Evolutionary conservation across 2,888 invertebrate species (phyloP), one percentile per base, ranked within the genome.

Genomic region (Epinotia bilunana): DNA sequence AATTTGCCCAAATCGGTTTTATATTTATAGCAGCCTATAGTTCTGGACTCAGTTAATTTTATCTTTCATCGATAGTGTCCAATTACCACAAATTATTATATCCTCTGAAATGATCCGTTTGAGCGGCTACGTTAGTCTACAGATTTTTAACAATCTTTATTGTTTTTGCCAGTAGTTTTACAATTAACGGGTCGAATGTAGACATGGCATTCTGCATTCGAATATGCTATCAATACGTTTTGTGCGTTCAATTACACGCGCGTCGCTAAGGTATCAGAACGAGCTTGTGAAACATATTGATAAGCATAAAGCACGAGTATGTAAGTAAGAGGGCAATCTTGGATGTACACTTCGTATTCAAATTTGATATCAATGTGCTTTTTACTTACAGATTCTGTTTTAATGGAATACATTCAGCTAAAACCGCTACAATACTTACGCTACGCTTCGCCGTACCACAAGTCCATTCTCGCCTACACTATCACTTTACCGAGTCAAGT

Each of bases 1-100:
- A 90, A 90, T 90, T 90, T 86, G 83, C 86, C 84, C 83, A 83
- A 87, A 89, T 87, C 82, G 84, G 80, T 88, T 88, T 88, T 88
- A 89, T 88, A 89, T 90, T 89, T 88, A 89, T 87, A 86, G 84
- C 80, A 18, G 46, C 28, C 82, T 83, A 84, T 83, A 83, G 81
- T 79, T 82, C 82, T 80, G 81, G 81, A 82, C 82, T 83, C 79
- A 78, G 79, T 80, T 86, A 85, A 87, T 87, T 84, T 80, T 82
- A 83, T 86, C 86, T 84, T 82, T 79, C 79, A 83, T 83, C 81
- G 68, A 60, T 68, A 72, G 39, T 69, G 67, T 68, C 67, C 57
- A 63, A 63, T 63, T 70, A 70, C 65, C 53, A 63, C 62, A 9
- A 39, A 69, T 39, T 28, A 43, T 39, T 39, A 33, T 49, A n/a